phyloP scores from a whole-genome alignment of 2,888 invertebrate species.

The Aphidoletes aphidimyza region DNA sequence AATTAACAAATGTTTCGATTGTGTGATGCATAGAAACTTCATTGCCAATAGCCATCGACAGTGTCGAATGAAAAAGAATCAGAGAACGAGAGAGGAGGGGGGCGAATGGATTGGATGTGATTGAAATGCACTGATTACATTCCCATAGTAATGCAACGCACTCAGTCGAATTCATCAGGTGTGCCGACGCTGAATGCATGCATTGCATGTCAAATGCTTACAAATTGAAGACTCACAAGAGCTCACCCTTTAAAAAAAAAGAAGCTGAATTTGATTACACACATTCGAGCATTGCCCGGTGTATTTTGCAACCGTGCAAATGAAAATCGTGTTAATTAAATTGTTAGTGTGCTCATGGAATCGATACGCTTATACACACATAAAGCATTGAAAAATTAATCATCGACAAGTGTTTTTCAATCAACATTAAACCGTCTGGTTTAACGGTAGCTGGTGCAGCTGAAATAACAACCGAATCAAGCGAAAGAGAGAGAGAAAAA shows the following conservation, averaged over 20 bases:
- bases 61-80: not conserved
- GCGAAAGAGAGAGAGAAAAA: too few relatives aligned
- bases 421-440: not conserved
- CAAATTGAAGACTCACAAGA: not conserved
- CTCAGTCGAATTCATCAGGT: not conserved
- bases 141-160: not conserved
- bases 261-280: not conserved
- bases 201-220: slow-evolving; percentile 37
- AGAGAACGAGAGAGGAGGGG: not conserved
- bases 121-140: slow-evolving; percentile 32
- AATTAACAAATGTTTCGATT: not conserved
- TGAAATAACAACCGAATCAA: not conserved
- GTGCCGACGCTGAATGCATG: not conserved
- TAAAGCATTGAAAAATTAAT: slow-evolving; percentile 23
- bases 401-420: slow-evolving; percentile 36
- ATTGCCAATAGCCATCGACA: not conserved
- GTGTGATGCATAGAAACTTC: not conserved
- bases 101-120: not conserved
- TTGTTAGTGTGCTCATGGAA: slow-evolving; percentile 2
- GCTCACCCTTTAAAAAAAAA: too few relatives aligned
- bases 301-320: not conserved
- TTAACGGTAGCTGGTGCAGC: not conserved
- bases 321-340: slow-evolving; percentile 19
- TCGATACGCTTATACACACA: slow-evolving; percentile 5
- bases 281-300: not conserved